These are phyloP conservation scores for Megalonaias nervosa DNA, from an alignment of 1,140 invertebrate species.

Conservation along the genomic window DNA sequence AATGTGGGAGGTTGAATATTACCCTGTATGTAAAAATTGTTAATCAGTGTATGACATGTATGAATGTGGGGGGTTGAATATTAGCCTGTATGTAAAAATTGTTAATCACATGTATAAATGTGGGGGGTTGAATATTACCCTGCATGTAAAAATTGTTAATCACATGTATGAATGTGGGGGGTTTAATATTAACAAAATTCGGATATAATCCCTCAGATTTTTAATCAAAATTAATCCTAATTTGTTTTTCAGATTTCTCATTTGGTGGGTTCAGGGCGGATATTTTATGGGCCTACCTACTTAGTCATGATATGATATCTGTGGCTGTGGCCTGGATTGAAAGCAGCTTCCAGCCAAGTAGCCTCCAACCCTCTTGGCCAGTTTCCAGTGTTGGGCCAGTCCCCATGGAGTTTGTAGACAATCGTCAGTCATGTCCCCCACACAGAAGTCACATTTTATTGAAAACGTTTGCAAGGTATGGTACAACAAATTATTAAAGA, in stretches of 20 bases:
- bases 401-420: constrained; percentile 12
- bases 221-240: background rate
- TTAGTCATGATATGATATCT: constrained; percentile 17
- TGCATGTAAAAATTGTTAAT: too few relatives aligned
- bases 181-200: too few relatives aligned
- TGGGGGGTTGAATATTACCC: too few relatives aligned
- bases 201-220: too few relatives aligned
- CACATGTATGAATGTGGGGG: too few relatives aligned
- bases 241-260: constrained; percentile 20
- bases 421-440: constrained; percentile 11
- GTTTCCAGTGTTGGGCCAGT: constrained; percentile 9
- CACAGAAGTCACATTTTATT: constrained; percentile 2
- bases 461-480: constrained; percentile 28
- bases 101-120: too few relatives aligned
- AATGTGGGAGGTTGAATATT: too few relatives aligned
- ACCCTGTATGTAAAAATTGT: too few relatives aligned
- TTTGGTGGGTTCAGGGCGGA: constrained; percentile 2
- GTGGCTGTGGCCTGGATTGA: constrained; percentile 31
- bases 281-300: constrained; percentile 31
- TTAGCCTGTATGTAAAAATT: too few relatives aligned
- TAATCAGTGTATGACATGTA: too few relatives aligned
- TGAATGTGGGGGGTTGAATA: too few relatives aligned
- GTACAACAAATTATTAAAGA: background rate
- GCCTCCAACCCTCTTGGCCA: background rate
- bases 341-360: constrained; percentile 9